Evolutionary conservation across 2,797 vertebrate genomes (phyloP), one percentile per base, ranked within the genome.

Genomic region (Sebastes trivittatus): DNA sequence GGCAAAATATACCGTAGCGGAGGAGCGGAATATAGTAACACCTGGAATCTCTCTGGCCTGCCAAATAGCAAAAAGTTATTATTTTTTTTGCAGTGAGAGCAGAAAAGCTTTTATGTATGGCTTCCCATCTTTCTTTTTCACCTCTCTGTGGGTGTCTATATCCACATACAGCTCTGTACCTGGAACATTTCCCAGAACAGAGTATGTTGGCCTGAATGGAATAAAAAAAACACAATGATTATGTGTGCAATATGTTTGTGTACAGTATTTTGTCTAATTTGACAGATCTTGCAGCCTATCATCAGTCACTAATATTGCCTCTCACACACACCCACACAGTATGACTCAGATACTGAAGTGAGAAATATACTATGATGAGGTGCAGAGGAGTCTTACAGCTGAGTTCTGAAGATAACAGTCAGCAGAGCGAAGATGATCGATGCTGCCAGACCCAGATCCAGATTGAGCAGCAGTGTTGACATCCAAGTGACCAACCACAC

Each of bases 401-500:
- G 98, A 10, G 96, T 98, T 85, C 97, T 97, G 92, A 99, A 95
- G 91, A 99, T 97, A 77, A 99, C 96, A 0, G 97, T 97, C 59
- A 99, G 93, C 74, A 99, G 84, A 63, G 97, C 95, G 58, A 99
- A 99, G 29, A 75, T 89, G 71, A 99, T 92, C 0, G 98, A 97
- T 5, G 89, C 97, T 0, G 86, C 98, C 46, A 99, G 96, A 68
- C 98, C 98, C 2, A 99, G 89, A 87, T 99, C 98, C 91, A 99
- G 87, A 80, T 98, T 98, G 66, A 99, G 94, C 22, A 97, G 80
- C 63, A 98, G 66, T 0, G 98, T 98, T 83, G 96, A 96, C 76
- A 97, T 81, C 63, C 97, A 97, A 4, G 98, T 99, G 84, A 98
- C 96, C 80, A 98, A 62, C 98, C 98, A 99, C 85, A 99, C 94